A percentile compares a stretch with the other conserved stretches of the same genome.
These are phyloP conservation scores for Cantharis lateralis DNA, from an alignment of 2,888 invertebrate species.

Conservation along the genomic window DNA sequence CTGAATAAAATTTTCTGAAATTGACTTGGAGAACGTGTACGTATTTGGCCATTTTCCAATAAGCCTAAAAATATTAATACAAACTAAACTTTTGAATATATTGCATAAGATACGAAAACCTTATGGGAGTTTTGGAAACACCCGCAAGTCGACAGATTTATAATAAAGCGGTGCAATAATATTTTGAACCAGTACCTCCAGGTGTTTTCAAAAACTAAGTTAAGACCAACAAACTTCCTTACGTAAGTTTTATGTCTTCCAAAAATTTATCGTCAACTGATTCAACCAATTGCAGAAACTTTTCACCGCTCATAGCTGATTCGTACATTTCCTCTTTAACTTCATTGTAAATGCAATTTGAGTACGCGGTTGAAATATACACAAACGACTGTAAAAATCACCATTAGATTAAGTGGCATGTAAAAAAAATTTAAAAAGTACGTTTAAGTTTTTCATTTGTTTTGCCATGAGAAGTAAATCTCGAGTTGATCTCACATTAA, in stretches of 20 bases:
- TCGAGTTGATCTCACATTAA: constrained; percentile 58
- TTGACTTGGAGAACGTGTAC: constrained; percentile 73
- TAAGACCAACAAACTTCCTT: constrained; percentile 29
- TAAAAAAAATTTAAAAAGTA: constrained; percentile 39
- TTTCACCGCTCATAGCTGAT: constrained; percentile 51
- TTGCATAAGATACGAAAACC: too few species aligned
- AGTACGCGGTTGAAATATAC: constrained; percentile 69
- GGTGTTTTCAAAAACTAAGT: too few species aligned
- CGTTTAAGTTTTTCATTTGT: constrained; percentile 64
- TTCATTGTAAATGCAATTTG: constrained; percentile 62
- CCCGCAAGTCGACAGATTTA: too few species aligned
- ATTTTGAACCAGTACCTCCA: too few species aligned
- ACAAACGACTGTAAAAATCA: constrained; percentile 56
- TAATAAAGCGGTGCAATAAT: too few species aligned
- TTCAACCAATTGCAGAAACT: constrained; percentile 54
- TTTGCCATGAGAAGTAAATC: constrained; percentile 56
- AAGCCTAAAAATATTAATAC: constrained; percentile 48
- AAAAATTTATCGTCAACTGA: constrained; percentile 54
- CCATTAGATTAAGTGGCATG: neutral
- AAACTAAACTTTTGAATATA: too few species aligned
- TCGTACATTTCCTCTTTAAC: constrained; percentile 63
- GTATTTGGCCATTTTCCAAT: constrained; percentile 69
- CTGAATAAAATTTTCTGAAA: constrained; percentile 67
- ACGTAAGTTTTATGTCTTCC: constrained; percentile 45
- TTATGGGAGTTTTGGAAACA: too few species aligned